Conservation (phyloP, 2,797 vertebrate genomes). For the Betta splendens region DNA sequence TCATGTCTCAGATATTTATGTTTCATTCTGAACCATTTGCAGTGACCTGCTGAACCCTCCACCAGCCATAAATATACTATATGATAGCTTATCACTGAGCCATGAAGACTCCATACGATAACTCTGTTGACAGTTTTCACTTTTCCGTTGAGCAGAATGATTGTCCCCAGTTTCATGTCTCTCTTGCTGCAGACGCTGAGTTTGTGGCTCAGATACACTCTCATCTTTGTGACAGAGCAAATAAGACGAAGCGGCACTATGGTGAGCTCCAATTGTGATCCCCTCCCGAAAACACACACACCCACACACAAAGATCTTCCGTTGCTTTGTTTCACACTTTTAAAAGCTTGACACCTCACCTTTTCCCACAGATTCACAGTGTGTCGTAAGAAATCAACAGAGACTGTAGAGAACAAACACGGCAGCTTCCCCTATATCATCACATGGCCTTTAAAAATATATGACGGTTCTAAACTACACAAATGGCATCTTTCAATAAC, state of each 20-base stretch:
- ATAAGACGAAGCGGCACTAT: constrained; percentile 67
- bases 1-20: constrained; percentile 16
- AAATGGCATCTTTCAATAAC: constrained; percentile 50
- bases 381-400: constrained; percentile 30
- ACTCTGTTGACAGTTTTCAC: constrained; percentile 18
- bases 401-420: constrained; percentile 30
- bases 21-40: constrained; percentile 10
- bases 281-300: constrained; percentile 19
- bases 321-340: constrained; percentile 29
- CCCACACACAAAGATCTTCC: constrained; percentile 6
- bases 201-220: constrained; percentile 71
- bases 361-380: constrained; percentile 40
- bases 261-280: constrained; percentile 66
- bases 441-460: constrained; percentile 19
- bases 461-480: constrained; percentile 37
- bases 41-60: not conserved
- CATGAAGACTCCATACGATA: constrained; percentile 14
- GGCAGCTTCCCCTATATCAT: constrained; percentile 24
- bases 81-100: constrained; percentile 10
- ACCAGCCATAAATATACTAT: constrained; percentile 17
- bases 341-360: constrained; percentile 37
- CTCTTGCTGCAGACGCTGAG: constrained; percentile 65
- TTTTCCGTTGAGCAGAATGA: constrained; percentile 27
- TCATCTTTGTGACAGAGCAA: constrained; percentile 74
- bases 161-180: constrained; percentile 38